Evolutionary conservation across 2,113 vertebrate species (phyloP).

Genomic region (Amblyopsis rosae): DNA sequence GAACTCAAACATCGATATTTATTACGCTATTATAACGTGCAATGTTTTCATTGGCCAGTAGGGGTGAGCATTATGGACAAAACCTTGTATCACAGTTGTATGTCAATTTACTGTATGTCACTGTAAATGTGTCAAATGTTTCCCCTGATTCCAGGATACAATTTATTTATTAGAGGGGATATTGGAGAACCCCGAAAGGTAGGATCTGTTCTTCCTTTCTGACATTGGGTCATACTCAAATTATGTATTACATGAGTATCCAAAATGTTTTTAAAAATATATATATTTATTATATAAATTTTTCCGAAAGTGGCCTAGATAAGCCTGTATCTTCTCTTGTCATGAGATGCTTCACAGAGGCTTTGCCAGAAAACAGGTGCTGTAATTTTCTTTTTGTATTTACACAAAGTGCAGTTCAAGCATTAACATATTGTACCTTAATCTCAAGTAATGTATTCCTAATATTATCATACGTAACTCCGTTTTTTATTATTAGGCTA

Average conservation of each 20-base stretch:
- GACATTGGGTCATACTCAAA: neutral
- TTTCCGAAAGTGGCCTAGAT: constrained; percentile 62
- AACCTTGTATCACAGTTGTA: too few species aligned
- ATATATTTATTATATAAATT: neutral
- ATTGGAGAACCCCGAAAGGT: constrained; percentile 79
- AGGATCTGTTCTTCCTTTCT: constrained; percentile 36
- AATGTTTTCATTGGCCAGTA: too few species aligned
- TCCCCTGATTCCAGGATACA: constrained; percentile 81
- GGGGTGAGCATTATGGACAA: too few species aligned
- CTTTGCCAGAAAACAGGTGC: constrained; percentile 94
- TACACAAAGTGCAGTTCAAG: neutral
- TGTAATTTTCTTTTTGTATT: neutral
- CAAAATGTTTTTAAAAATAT: too few species aligned
- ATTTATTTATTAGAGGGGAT: constrained; percentile 91
- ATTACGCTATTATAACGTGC: neutral
- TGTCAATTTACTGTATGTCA: too few species aligned
- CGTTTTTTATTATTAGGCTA: constrained; percentile 72
- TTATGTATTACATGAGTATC: neutral
- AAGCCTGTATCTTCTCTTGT: constrained; percentile 77
- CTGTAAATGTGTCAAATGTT: neutral
- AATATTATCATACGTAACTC: neutral
- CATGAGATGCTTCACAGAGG: constrained; percentile 91
- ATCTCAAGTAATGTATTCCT: neutral
- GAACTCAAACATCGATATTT: neutral
- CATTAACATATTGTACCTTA: too few species aligned